These are phyloP conservation scores for Pseudolaguvia tuberculata DNA, from an alignment of 2,113 vertebrate species.

Conservation along the genomic window DNA sequence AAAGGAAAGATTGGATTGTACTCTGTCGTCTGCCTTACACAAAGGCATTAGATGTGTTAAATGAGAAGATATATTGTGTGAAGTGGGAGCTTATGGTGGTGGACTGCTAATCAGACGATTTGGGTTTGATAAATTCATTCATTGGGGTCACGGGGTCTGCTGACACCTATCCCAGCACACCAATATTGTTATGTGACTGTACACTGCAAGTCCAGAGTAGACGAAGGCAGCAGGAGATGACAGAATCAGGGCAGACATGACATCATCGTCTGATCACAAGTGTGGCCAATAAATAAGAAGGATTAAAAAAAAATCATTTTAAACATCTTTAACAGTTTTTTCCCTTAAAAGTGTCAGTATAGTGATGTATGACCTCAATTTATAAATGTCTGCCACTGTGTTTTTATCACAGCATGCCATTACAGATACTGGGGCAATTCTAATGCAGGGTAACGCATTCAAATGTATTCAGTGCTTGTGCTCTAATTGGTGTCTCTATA, in stretches of 20 bases:
- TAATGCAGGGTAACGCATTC: slow-evolving; percentile 47
- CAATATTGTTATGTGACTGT: too few species aligned
- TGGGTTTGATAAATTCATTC: too few species aligned
- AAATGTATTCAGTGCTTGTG: slow-evolving; percentile 52
- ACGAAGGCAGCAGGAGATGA: background rate
- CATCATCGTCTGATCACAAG: background rate
- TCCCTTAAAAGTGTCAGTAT: background rate
- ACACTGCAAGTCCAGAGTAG: background rate
- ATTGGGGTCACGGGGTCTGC: too few species aligned
- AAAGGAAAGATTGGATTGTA: too few species aligned
- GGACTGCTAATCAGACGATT: too few species aligned
- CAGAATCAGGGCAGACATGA: slow-evolving; percentile 13
- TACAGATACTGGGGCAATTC: slow-evolving; percentile 41
- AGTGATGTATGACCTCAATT: background rate
- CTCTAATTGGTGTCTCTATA: slow-evolving; percentile 51
- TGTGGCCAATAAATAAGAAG: background rate
- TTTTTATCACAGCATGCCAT: background rate
- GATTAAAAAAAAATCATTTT: background rate
- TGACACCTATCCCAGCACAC: too few species aligned
- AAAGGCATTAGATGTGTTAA: too few species aligned
- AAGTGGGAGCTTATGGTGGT: too few species aligned
- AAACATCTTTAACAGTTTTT: background rate
- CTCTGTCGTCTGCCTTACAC: too few species aligned
- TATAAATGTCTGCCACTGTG: slow-evolving; percentile 4
- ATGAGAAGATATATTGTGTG: too few species aligned